phyloP scores from a whole-genome alignment of 92 coral and sea anemone genomes.

The Palythoa grandis region DNA sequence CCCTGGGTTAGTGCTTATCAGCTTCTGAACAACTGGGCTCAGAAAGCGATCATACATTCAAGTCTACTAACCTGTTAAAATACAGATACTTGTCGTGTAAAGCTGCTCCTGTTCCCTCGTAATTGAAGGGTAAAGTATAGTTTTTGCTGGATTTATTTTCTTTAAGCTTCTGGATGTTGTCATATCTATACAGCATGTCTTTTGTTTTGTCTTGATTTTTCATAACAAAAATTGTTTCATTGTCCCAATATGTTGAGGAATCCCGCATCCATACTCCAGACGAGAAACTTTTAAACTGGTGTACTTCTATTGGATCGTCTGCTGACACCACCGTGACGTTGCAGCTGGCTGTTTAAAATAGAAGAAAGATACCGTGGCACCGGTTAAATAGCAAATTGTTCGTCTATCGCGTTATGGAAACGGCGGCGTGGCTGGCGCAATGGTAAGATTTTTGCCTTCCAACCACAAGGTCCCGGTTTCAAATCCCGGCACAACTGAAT shows the following conservation, averaged over 20 bases:
- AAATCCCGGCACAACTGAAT: too few relatives aligned
- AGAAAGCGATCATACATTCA: too few relatives aligned
- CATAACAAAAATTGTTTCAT: conserved; percentile 11
- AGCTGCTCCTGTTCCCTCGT: background rate
- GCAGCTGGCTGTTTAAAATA: background rate
- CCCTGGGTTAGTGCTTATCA: too few relatives aligned
- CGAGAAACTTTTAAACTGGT: background rate
- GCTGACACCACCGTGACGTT: background rate
- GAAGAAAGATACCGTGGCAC: background rate
- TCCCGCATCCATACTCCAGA: background rate
- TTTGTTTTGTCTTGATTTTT: background rate
- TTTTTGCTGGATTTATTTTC: background rate
- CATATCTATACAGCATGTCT: background rate
- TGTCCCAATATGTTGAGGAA: background rate
- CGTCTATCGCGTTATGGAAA: too few relatives aligned
- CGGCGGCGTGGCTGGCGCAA: too few relatives aligned
- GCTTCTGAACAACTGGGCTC: too few relatives aligned
- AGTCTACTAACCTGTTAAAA: background rate
- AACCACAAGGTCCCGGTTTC: too few relatives aligned
- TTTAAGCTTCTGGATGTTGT: background rate
- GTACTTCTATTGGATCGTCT: background rate
- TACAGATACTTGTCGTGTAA: background rate
- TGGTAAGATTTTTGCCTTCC: too few relatives aligned
- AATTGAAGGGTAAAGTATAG: background rate
- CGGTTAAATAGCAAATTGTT: too few relatives aligned